Percentiles rank a stretch among this genome's conserved stretches.
Evolutionary conservation across 2,888 invertebrate genomes (phyloP).

Genomic region (Melinaea marsaeus): DNA sequence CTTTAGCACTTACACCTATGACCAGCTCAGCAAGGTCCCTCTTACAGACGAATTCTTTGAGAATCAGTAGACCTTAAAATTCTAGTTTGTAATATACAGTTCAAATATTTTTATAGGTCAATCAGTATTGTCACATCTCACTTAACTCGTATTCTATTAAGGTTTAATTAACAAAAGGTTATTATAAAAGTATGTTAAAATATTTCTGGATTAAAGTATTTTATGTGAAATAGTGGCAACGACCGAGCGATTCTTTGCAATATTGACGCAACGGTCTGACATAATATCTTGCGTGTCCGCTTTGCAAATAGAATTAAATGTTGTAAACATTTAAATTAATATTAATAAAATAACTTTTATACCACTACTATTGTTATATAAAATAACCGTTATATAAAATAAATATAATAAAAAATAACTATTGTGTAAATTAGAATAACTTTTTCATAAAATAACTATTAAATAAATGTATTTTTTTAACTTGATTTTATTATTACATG

Average conservation of each 20-base stretch:
- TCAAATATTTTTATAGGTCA: too few relatives aligned
- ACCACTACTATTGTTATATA: too few relatives aligned
- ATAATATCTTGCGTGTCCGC: conserved; percentile 23
- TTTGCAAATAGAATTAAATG: conserved; percentile 5
- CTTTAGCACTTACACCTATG: conserved; percentile 67
- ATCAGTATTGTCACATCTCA: too few relatives aligned
- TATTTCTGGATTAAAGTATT: too few relatives aligned
- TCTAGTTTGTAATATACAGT: not conserved
- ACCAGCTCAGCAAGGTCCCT: conserved; percentile 63
- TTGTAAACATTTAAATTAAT: not conserved
- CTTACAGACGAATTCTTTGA: conserved; percentile 67
- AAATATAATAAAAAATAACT: too few relatives aligned
- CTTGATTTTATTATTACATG: not conserved
- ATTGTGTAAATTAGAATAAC: too few relatives aligned
- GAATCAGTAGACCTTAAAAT: conserved; percentile 36
- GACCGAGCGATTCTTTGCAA: conserved; percentile 17
- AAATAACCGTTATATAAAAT: too few relatives aligned
- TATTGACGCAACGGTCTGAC: conserved; percentile 22
- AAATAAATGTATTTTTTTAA: not conserved
- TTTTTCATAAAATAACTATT: too few relatives aligned
- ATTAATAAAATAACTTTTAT: not conserved
- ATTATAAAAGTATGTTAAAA: too few relatives aligned
- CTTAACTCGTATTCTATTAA: too few relatives aligned
- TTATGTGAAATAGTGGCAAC: conserved; percentile 2
- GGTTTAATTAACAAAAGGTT: too few relatives aligned